Base-by-base conservation (phyloP, 2,888 invertebrate genomes). In the Druceiella hillmani region DNA sequence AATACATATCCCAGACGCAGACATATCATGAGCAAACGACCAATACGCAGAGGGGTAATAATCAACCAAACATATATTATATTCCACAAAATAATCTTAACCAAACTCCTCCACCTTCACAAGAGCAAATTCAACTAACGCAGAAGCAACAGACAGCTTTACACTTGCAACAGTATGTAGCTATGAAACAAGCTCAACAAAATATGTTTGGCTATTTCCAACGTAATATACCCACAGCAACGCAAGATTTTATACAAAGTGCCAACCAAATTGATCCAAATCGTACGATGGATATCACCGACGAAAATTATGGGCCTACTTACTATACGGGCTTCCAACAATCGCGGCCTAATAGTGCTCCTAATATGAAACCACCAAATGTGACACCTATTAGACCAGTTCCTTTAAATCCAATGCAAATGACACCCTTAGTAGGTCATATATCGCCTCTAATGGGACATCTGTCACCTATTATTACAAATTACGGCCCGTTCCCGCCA, bases 131-230 rank as follows among this genome's bases (percentile, higher is more conserved):
- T n/a, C 43, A 69, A 11, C 62, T 56, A 1, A 70, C 70, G 43
- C 71, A 71, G 35, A 55, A 71, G 29, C 72, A 72, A 41, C 72
- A 71, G 49, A 72, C 72, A 0, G 70, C 67, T 1, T 56, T 71
- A 35, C 70, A 71, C 31, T 51, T 72, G 34, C 72, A 72, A 50
- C 72, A 72, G 39, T 72, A 71, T 45, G 72, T 71, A 0, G 71
- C 71, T 1, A 72, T 72, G 72, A 72, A 72, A 43, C 72, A 72
- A 54, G 72, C 72, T 0, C 72, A 72, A 46, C 71, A 71, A 41
- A 69, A 70, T 42, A 67, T 72, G 68, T 67, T 63, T 38, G 46
- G 47, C 1, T 71, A 68, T 49, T 52, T 68, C 24, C 70, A 70
- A 47, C 54, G 69, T 45, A 61, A 64, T 24, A 66, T 69, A 0